Evolutionary conservation across 2,113 vertebrate genomes (phyloP).

Genomic region (Tauraco erythrolophus): DNA sequence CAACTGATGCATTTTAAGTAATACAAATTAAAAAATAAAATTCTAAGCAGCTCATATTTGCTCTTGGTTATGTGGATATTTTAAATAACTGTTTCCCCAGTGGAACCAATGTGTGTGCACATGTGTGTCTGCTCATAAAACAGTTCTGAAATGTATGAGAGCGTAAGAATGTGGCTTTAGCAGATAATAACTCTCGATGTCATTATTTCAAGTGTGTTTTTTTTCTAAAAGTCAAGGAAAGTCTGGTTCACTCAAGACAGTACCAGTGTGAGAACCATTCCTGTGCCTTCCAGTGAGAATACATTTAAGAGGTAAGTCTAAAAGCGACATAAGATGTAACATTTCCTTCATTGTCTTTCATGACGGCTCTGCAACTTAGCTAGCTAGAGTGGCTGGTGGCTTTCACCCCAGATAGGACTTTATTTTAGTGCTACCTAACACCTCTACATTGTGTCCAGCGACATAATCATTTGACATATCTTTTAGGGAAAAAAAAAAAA

Average conservation of each 20-base stretch:
- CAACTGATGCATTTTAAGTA: neutral
- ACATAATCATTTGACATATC: neutral
- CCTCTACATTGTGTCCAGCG: neutral
- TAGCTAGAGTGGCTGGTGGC: neutral
- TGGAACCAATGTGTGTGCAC: neutral
- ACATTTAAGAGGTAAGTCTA: neutral
- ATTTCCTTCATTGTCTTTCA: neutral
- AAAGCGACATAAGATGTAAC: neutral
- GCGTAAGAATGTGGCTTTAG: neutral
- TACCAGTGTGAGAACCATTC: neutral
- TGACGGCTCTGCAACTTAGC: neutral
- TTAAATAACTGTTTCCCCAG: neutral
- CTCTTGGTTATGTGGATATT: neutral
- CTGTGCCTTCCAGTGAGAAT: neutral
- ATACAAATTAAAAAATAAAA: neutral
- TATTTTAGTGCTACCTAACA: neutral
- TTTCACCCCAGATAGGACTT: neutral
- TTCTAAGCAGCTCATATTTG: neutral
- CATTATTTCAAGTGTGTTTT: neutral
- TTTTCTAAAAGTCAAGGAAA: neutral
- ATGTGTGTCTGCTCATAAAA: neutral
- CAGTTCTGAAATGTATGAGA: neutral
- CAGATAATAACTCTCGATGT: slow-evolving; percentile 3
- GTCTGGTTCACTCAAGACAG: neutral
- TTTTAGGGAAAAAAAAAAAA: neutral